Evolutionary conservation across 2,888 invertebrate species (phyloP).

Genomic region (Platypus cylindrus): DNA sequence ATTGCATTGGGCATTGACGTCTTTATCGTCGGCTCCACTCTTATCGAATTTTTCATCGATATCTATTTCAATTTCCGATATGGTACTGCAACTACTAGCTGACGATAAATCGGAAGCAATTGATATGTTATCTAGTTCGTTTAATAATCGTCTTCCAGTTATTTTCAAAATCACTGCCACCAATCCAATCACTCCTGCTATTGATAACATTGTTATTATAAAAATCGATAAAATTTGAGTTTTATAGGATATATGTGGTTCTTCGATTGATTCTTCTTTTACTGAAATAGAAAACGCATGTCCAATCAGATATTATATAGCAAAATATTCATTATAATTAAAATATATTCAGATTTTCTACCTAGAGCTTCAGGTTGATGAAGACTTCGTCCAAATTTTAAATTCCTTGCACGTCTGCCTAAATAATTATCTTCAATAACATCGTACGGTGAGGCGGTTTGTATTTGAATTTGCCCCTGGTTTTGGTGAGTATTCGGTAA

Average conservation of each 20-base stretch:
- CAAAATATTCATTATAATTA: no score
- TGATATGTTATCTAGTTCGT: conserved; percentile 39
- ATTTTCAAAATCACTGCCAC: conserved; percentile 44
- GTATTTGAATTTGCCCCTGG: conserved; percentile 36
- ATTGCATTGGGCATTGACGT: no score
- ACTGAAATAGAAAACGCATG: conserved; percentile 20
- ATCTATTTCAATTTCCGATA: conserved; percentile 10
- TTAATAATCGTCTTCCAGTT: conserved; percentile 35
- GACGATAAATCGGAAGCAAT: conserved; percentile 27
- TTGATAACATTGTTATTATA: conserved; percentile 44
- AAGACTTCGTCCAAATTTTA: conserved; percentile 25
- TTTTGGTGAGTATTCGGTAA: conserved; percentile 45
- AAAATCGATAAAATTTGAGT: conserved; percentile 24
- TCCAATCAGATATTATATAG: neutral
- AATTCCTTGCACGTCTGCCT: conserved; percentile 25
- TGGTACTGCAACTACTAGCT: conserved; percentile 27
- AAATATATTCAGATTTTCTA: conserved; percentile 16
- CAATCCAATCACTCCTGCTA: conserved; percentile 45
- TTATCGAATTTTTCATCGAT: conserved; percentile 14
- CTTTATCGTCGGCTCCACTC: no score
- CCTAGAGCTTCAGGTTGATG: conserved; percentile 32
- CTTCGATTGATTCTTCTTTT: conserved; percentile 19
- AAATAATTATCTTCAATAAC: conserved; percentile 24
- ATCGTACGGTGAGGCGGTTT: conserved; percentile 28
- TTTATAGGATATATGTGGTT: conserved; percentile 13